Percentiles rank a stretch among this genome's conserved stretches.
Conservation (phyloP, 2,888 invertebrate species). For the Trachelus stipa region DNA sequence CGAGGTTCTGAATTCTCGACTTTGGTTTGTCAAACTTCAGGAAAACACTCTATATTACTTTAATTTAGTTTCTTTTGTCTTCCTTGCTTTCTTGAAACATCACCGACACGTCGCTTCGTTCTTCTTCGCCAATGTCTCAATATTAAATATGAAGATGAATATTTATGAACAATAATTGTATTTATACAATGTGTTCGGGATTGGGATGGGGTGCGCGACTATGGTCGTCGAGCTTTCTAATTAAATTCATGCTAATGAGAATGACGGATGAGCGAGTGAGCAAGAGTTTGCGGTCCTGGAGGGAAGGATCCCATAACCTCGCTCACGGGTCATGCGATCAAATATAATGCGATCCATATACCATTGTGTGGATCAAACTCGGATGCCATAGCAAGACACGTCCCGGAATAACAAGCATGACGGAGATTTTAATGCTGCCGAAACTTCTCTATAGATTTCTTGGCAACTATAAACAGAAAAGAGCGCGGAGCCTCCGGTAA, state of each 20-base stretch:
- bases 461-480: too few species aligned
- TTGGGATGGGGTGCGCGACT: conserved; percentile 7
- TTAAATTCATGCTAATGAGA: conserved; percentile 59
- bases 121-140: conserved; percentile 23
- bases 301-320: too few species aligned
- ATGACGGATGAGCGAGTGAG: conserved; percentile 5
- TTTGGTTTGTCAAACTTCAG: neutral
- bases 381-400: too few species aligned
- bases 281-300: neutral
- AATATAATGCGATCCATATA: too few species aligned
- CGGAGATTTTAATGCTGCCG: too few species aligned
- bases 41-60: neutral
- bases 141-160: conserved; percentile 59
- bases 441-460: too few species aligned
- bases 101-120: neutral
- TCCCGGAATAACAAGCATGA: too few species aligned
- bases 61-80: neutral
- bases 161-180: conserved; percentile 60
- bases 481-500: too few species aligned
- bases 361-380: too few species aligned
- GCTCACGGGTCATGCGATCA: too few species aligned
- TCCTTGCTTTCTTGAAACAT: neutral
- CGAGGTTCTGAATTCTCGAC: too few species aligned
- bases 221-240: conserved; percentile 34
- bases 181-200: conserved; percentile 53